Conservation (phyloP, 1,140 invertebrate species). For the Maconellicoccus hirsutus region DNA sequence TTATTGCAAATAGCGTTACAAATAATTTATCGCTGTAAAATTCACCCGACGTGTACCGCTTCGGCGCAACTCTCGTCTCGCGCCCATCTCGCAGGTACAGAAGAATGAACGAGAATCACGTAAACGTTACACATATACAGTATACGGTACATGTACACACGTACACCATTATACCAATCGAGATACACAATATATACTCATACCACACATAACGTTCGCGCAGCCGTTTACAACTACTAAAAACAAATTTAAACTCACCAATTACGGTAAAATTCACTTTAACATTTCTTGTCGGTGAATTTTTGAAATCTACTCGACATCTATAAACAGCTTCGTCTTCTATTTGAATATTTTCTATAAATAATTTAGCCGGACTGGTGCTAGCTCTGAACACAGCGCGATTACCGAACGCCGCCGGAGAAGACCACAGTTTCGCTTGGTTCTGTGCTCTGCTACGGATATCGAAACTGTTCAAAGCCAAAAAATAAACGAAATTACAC, state of each 20-base stretch:
- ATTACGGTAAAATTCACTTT: slow-evolving; percentile 79
- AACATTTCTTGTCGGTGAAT: slow-evolving; percentile 71
- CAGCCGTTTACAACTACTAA: background rate
- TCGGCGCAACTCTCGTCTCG: no score
- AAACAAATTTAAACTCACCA: slow-evolving; percentile 41
- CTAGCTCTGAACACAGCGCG: slow-evolving; percentile 61
- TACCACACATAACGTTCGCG: no score
- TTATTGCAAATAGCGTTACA: no score
- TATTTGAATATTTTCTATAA: slow-evolving; percentile 56
- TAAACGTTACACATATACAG: no score
- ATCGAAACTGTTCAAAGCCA: slow-evolving; percentile 31
- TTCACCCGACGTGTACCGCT: no score
- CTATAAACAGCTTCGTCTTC: slow-evolving; percentile 70
- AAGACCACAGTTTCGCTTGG: slow-evolving; percentile 66
- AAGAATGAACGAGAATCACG: no score
- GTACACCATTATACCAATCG: no score
- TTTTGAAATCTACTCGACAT: slow-evolving; percentile 76
- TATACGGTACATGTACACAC: no score
- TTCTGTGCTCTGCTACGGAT: slow-evolving; percentile 25
- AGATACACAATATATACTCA: no score
- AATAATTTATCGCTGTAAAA: no score
- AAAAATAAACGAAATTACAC: no score
- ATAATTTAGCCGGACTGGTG: slow-evolving; percentile 52
- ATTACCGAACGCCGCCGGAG: slow-evolving; percentile 58
- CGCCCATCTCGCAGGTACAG: no score